Percentiles rank a stretch among this genome's conserved stretches.
phyloP scores from a whole-genome alignment of 2,113 vertebrate genomes.

The Anoura caudifer region DNA sequence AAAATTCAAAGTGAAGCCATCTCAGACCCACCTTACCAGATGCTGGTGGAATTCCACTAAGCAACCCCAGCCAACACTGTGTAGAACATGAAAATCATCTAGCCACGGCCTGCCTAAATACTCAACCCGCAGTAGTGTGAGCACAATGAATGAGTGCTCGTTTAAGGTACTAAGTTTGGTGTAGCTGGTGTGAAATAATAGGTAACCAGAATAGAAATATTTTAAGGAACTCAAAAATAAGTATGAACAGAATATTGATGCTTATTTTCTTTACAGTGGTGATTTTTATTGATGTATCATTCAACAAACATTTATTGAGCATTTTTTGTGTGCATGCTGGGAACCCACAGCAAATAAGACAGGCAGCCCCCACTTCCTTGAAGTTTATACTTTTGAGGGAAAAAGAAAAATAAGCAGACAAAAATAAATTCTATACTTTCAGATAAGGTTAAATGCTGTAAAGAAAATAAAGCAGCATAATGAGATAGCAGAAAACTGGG shows the following conservation, averaged over 20 bases:
- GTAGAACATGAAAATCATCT: neutral
- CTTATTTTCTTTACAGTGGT: neutral
- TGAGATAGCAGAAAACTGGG: neutral
- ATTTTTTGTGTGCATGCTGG: neutral
- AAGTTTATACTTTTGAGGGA: neutral
- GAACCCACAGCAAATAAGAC: neutral
- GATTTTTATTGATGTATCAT: neutral
- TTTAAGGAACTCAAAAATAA: neutral
- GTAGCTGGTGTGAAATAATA: neutral
- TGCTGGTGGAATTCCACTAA: neutral
- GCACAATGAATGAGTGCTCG: neutral
- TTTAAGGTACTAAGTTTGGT: neutral
- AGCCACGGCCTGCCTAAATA: neutral
- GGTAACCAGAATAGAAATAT: neutral
- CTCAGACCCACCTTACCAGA: neutral
- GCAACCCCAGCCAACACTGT: neutral
- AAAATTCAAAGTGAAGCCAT: neutral
- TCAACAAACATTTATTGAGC: neutral
- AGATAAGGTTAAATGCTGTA: neutral
- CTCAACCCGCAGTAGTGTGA: neutral
- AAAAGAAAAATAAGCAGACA: neutral
- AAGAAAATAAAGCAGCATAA: neutral
- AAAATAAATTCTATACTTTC: neutral
- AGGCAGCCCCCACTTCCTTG: neutral
- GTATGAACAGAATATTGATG: neutral